Base-by-base conservation (phyloP, 2,797 vertebrate genomes). In the Phylloscopus collybita region DNA sequence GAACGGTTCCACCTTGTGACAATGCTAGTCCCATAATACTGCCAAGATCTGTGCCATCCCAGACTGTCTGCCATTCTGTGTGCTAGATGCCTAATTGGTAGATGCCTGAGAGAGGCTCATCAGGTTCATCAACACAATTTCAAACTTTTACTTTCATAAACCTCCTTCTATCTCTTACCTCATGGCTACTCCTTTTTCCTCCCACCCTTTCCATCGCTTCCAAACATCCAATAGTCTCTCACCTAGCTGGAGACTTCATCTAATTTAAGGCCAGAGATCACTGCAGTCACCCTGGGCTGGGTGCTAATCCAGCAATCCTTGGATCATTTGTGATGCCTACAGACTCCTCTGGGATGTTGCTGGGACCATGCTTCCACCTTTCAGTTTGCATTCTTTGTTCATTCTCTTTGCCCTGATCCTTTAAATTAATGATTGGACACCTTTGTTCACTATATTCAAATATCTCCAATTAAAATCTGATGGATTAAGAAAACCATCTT, bases 1-100 rank as follows among this genome's bases (percentile, higher is more conserved):
- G 53, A 95, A 72, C 40, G 42, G 27, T 85, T 93, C 62, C 45
- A 92, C 87, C 74, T 78, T 95, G 44, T 85, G 86, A 95, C 97
- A 97, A 80, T 91, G 86, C 49, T 85, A 91, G 66, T 88, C 76
- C 51, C 42, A 7, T 29, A 90, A 78, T n/a, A 80, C 27, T 53
- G 61, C n/a, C 73, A 88, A 86, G 42, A 74, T 65, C 30, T 22
- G 45, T 51, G 80, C 36, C 71, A 11, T 26, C 19, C 14, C n/a
- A 16, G 66, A 76, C 45, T 65, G 75, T 65, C 71, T 96, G 66
- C 64, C 69, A 70, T 47, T 82, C 61, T 56, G 51, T 30, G 27
- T 93, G 65, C 49, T 93, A 51, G 13, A 20, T 67, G 47, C 60
- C 70, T 59, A 50, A 81, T 1, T 72, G 27, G 13, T 69, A 83